Evolutionary conservation across 1,140 invertebrate species (phyloP), one percentile per base, ranked within the genome.

Genomic region (Tribolium madens): DNA sequence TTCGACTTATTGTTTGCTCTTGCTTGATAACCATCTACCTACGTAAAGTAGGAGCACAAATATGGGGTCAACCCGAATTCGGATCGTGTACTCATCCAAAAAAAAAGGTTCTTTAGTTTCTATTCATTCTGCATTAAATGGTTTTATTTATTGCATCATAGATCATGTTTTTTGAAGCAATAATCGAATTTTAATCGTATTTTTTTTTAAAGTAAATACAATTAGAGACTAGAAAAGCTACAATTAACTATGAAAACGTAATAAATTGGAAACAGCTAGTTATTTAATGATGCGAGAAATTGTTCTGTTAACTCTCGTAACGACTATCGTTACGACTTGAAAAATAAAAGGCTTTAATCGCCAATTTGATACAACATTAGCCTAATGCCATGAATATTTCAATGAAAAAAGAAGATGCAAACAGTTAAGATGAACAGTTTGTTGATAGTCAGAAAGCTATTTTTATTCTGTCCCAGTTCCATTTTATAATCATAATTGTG

Each of bases 21-120:
- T n/a, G 17, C 4, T 21, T 26, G 53, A 60, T 60, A 60, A 26
- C n/a, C 17, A 60, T 60, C 53, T 60, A 60, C 53, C 53, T 60
- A 60, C 18, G 18, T 26, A 21, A 21, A 60, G 53, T 10, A 12
- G 7, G 6, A 26, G 18, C 7, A 2, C 53, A 26, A 60, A 60
- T 60, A 60, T 9, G 26, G 53, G 53, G 53, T 26, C 53, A 60
- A 26, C 53, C 18, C 18, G 3, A 60, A 60, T 60, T n/a, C n/a
- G n/a, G n/a, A n/a, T n/a, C n/a, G n/a, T n/a, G n/a, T n/a, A n/a
- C n/a, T n/a, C n/a, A n/a, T n/a, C n/a, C n/a, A n/a, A n/a, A n/a
- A n/a, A n/a, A n/a, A n/a, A n/a, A n/a, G n/a, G n/a, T n/a, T n/a
- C n/a, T n/a, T n/a, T n/a, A n/a, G n/a, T n/a, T n/a, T n/a, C n/a